A percentile compares a stretch with the other conserved stretches of the same genome.
These are phyloP conservation scores for Nylanderia fulva DNA, from an alignment of 1,140 invertebrate species.

Conservation along the genomic window DNA sequence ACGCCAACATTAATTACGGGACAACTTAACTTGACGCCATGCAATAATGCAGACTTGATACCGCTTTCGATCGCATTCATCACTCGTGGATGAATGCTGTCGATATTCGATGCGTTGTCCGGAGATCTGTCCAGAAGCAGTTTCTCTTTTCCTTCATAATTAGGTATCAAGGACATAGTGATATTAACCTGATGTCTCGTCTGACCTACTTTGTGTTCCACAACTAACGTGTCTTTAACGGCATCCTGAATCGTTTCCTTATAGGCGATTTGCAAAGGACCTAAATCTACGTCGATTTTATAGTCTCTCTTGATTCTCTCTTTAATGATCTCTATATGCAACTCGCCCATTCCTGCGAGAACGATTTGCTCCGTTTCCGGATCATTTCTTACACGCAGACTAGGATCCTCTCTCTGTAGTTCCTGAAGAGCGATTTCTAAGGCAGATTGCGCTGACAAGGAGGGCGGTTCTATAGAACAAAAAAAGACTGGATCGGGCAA, in stretches of 20 bases:
- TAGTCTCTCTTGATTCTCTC: constrained; percentile 95
- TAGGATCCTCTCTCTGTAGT: constrained; percentile 97
- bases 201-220: constrained; percentile 90
- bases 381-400: constrained; percentile 92
- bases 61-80: constrained; percentile 88
- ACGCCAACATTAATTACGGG: constrained; percentile 91
- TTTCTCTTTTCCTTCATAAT: constrained; percentile 79
- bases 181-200: constrained; percentile 87
- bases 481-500: constrained; percentile 98
- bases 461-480: constrained; percentile 97
- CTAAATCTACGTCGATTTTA: constrained; percentile 96
- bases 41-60: constrained; percentile 87
- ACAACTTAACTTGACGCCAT: constrained; percentile 91
- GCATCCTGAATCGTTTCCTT: constrained; percentile 90
- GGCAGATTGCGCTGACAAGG: constrained; percentile 89
- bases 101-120: constrained; percentile 89
- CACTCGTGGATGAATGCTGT: constrained; percentile 87
- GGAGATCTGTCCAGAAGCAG: constrained; percentile 88
- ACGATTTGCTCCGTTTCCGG: constrained; percentile 94
- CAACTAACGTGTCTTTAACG: constrained; percentile 85
- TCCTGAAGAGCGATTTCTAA: constrained; percentile 95
- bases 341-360: constrained; percentile 97
- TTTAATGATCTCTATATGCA: constrained; percentile 98
- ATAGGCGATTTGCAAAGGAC: constrained; percentile 97
- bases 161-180: constrained; percentile 87